Conservation (phyloP, 2,113 vertebrate species). For the Diadophis punctatus region DNA sequence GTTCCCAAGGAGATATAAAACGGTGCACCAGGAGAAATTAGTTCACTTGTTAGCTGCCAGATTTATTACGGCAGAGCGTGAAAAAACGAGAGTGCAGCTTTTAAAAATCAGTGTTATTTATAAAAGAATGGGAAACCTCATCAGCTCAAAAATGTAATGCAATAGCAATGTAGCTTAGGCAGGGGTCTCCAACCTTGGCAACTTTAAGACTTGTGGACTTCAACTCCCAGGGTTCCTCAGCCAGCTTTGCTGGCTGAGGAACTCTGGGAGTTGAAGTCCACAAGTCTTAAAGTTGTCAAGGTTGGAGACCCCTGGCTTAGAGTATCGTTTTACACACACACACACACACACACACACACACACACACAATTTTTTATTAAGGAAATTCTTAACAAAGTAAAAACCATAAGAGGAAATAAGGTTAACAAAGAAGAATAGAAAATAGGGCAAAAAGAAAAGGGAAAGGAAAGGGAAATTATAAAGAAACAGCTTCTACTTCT, state of each 20-base stretch:
- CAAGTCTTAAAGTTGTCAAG: too few species aligned
- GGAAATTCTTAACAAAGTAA: background rate
- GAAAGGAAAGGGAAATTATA: background rate
- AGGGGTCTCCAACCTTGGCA: too few species aligned
- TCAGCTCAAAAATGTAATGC: background rate
- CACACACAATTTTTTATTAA: background rate
- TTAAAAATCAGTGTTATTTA: background rate
- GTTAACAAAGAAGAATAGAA: background rate
- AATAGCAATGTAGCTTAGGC: background rate
- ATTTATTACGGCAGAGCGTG: background rate
- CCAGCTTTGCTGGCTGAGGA: too few species aligned
- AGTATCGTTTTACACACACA: background rate
- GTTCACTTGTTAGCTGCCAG: background rate
- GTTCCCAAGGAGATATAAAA: background rate
- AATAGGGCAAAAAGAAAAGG: background rate
- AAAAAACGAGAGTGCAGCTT: background rate
- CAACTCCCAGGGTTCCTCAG: too few species aligned
- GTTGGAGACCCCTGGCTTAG: too few species aligned
- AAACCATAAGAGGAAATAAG: background rate
- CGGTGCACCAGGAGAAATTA: background rate
- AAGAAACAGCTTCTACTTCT: background rate
- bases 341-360: accelerated
- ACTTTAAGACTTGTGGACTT: too few species aligned
- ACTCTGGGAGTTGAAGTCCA: too few species aligned
- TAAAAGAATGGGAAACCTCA: background rate